These are phyloP conservation scores for Cyprinodon variegatus DNA, from an alignment of 2,113 vertebrate genomes.

Conservation along the genomic window DNA sequence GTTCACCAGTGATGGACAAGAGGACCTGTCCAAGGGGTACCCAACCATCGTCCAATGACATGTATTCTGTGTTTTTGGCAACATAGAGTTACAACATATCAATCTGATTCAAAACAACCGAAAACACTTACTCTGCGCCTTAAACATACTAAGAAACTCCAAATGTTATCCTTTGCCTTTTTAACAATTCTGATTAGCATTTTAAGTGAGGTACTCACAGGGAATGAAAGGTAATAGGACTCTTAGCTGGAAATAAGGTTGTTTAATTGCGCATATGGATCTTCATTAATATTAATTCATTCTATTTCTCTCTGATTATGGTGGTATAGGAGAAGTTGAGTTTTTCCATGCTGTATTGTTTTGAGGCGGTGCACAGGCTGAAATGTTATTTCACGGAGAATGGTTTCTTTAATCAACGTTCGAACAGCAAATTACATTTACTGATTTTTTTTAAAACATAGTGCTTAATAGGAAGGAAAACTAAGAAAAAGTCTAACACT, in stretches of 20 bases:
- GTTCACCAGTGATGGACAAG: too few relatives aligned
- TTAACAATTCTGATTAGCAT: slow-evolving; percentile 17
- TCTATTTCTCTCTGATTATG: slow-evolving; percentile 42
- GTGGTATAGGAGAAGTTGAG: slow-evolving; percentile 42
- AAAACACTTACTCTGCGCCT: background rate
- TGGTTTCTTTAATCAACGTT: slow-evolving; percentile 66
- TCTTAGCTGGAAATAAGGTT: slow-evolving; percentile 47
- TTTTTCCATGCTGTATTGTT: slow-evolving; percentile 47
- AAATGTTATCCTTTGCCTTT: background rate
- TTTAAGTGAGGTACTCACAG: slow-evolving; percentile 17
- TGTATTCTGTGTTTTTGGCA: background rate
- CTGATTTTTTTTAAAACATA: slow-evolving; percentile 41
- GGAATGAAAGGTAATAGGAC: slow-evolving; percentile 8
- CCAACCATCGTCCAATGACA: background rate
- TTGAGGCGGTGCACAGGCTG: slow-evolving; percentile 38
- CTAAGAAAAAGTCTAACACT: slow-evolving; percentile 40
- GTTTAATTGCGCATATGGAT: slow-evolving; percentile 52
- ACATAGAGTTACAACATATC: background rate
- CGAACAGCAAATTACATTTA: slow-evolving; percentile 56
- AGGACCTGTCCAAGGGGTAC: too few relatives aligned
- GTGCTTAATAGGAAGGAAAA: slow-evolving; percentile 38
- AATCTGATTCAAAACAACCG: background rate
- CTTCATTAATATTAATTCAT: slow-evolving; percentile 59
- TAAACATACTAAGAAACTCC: background rate
- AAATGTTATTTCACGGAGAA: slow-evolving; percentile 69